Conservation (phyloP, 2,797 vertebrate genomes). For the Ceryle rudis region DNA sequence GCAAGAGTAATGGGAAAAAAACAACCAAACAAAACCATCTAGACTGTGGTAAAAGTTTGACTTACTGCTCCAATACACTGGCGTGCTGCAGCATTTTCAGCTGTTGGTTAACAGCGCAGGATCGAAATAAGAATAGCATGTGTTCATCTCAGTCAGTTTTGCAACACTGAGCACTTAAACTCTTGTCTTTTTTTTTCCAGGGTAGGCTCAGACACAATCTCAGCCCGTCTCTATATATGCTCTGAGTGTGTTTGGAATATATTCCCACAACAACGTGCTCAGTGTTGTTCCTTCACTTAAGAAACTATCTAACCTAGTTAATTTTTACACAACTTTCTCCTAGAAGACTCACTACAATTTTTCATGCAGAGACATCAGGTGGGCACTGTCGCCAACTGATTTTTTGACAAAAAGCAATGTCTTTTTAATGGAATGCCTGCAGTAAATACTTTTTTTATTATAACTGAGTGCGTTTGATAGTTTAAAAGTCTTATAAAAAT, state of each 20-base stretch:
- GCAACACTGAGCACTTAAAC: background rate
- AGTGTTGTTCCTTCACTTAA: background rate
- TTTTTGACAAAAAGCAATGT: slow-evolving; percentile 38
- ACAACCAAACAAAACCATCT: no score
- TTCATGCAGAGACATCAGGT: background rate
- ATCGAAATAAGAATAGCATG: background rate
- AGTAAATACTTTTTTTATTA: slow-evolving; percentile 71
- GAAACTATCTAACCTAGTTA: background rate
- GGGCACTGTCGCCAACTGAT: background rate
- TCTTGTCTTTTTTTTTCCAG: background rate
- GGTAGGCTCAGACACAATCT: accelerated
- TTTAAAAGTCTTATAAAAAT: slow-evolving; percentile 80
- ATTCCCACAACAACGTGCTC: background rate
- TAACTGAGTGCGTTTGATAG: slow-evolving; percentile 53
- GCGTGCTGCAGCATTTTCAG: background rate
- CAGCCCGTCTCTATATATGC: background rate
- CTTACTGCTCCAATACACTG: accelerated
- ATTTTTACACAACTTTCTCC: slow-evolving; percentile 11
- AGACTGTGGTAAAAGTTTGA: no score
- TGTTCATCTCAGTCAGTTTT: background rate
- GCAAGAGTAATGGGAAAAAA: no score
- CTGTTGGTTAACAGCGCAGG: background rate
- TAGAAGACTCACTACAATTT: background rate
- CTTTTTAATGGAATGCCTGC: slow-evolving; percentile 58
- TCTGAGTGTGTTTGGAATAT: background rate